These are phyloP conservation scores for Oeneis ivallda DNA, from an alignment of 2,888 invertebrate species.

Conservation along the genomic window DNA sequence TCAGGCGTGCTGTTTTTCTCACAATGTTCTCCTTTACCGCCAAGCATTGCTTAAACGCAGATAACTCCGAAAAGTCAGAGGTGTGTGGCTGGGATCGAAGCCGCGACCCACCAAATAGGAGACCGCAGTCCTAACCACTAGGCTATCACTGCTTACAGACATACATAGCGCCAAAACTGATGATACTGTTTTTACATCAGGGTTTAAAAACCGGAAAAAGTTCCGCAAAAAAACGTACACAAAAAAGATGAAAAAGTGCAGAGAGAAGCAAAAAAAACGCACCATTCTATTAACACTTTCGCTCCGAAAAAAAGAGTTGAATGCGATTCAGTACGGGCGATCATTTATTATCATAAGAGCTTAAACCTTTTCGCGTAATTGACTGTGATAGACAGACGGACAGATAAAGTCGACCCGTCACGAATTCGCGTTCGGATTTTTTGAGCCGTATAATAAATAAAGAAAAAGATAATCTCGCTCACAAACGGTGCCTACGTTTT, in stretches of 20 bases:
- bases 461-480: conserved; percentile 31
- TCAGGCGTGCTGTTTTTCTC: no score
- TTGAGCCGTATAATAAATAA: conserved; percentile 29
- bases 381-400: conserved; percentile 37
- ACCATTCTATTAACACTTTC: conserved; percentile 21
- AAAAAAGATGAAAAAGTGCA: neutral
- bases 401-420: conserved; percentile 33
- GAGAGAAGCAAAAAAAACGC: neutral
- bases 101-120: no score
- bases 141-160: no score
- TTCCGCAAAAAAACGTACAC: neutral
- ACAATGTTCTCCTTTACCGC: no score
- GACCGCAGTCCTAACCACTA: no score
- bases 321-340: conserved; percentile 19
- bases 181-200: no score
- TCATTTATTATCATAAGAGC: conserved; percentile 34
- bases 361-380: conserved; percentile 41
- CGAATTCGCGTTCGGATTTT: conserved; percentile 33
- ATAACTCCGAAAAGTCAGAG: no score
- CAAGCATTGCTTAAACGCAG: no score
- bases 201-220: no score
- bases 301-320: conserved; percentile 17
- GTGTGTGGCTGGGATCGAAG: no score
- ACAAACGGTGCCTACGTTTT: conserved; percentile 9
- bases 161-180: no score